Conservation (phyloP, 2,797 vertebrate species). For the Phrynocephalus forsythii region DNA sequence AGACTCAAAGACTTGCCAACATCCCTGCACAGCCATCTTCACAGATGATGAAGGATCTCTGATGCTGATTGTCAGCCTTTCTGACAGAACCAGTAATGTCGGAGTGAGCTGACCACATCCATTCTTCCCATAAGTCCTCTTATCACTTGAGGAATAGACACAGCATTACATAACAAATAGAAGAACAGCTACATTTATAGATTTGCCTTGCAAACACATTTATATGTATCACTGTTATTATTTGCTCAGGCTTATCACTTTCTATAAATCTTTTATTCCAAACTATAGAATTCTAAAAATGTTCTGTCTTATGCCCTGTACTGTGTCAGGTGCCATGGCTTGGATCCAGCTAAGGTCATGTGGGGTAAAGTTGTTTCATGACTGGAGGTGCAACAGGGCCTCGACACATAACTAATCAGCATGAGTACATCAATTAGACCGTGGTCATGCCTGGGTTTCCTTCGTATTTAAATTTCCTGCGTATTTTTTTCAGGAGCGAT, state of each 20-base stretch:
- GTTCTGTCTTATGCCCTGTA: not conserved
- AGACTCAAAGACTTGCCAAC: no score
- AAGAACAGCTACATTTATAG: not conserved
- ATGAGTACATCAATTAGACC: no score
- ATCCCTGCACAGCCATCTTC: no score
- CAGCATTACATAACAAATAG: not conserved
- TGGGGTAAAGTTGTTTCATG: not conserved
- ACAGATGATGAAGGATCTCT: no score
- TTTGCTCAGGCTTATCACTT: conserved; percentile 5
- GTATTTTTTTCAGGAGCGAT: no score
- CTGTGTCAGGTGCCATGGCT: not conserved
- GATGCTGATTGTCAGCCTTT: no score
- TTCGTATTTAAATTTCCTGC: no score
- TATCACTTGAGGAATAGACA: not conserved
- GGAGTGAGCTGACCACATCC: no score
- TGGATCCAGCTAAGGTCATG: not conserved
- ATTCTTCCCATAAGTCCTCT: no score
- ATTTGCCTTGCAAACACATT: not conserved
- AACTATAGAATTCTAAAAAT: not conserved
- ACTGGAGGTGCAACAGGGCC: not conserved
- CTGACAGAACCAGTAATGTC: no score
- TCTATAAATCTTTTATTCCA: not conserved
- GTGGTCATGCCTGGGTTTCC: no score
- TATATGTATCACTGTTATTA: not conserved
- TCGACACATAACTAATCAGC: no score